Evolutionary conservation across 1,140 invertebrate species (phyloP).

Genomic region (Nephila pilipes): DNA sequence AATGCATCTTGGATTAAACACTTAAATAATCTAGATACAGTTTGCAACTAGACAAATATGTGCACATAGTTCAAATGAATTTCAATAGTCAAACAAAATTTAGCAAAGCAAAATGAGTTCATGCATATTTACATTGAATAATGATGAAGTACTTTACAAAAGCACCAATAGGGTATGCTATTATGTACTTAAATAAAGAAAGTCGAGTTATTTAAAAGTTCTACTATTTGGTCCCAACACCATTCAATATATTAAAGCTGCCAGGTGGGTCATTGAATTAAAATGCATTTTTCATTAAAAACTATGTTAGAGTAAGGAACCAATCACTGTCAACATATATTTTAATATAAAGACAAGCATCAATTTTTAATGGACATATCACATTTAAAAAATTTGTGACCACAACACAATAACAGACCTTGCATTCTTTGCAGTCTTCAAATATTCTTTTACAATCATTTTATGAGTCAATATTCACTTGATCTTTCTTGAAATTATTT

Average conservation of each 20-base stretch:
- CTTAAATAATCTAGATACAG: not conserved
- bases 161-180: not conserved
- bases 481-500: not conserved
- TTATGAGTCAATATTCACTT: not conserved
- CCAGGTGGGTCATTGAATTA: not conserved
- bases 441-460: not conserved
- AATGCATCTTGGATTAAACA: not conserved
- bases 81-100: not conserved
- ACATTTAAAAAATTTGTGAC: conserved; percentile 27
- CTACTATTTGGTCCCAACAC: conserved; percentile 10
- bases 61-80: not conserved
- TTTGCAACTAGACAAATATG: not conserved
- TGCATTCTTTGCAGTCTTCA: not conserved
- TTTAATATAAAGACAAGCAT: not conserved
- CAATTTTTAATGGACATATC: not conserved
- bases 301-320: not conserved
- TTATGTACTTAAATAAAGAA: not conserved
- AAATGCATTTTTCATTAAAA: conserved; percentile 13
- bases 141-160: not conserved
- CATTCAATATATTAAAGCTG: conserved; percentile 16
- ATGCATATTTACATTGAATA: conserved; percentile 38
- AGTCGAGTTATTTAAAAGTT: not conserved
- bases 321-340: not conserved
- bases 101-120: not conserved
- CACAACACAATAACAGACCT: conserved; percentile 17